A percentile compares a stretch with the other conserved stretches of the same genome.
These are phyloP conservation scores for Scolopax bukidnonensis DNA, from an alignment of 2,797 vertebrate species.

Conservation along the genomic window DNA sequence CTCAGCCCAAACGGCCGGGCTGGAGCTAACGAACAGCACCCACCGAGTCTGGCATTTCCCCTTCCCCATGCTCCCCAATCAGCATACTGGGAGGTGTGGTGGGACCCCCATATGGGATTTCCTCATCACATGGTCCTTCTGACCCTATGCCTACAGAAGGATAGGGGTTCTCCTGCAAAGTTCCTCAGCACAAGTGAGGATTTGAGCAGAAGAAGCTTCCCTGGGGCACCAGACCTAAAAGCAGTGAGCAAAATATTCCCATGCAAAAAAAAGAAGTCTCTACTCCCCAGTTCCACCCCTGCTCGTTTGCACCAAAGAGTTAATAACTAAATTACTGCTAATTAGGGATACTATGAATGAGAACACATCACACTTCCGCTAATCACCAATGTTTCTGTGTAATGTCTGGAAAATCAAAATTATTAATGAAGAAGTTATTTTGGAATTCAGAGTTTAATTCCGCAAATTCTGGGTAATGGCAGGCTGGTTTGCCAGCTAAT, in stretches of 20 bases:
- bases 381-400: slow-evolving; percentile 14
- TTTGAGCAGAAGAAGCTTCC: neutral
- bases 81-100: accelerated
- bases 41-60: accelerated
- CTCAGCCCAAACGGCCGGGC: neutral
- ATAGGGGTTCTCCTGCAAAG: neutral
- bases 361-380: slow-evolving; percentile 2
- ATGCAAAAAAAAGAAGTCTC: neutral
- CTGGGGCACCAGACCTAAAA: accelerated
- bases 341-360: slow-evolving; percentile 45
- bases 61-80: neutral
- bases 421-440: slow-evolving; percentile 57
- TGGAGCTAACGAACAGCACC: neutral
- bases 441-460: slow-evolving; percentile 39
- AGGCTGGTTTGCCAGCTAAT: slow-evolving; percentile 39
- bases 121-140: neutral
- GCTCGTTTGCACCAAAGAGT: neutral
- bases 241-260: accelerated
- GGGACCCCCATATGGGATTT: no score
- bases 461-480: neutral
- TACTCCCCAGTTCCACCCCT: neutral
- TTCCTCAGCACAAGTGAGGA: accelerated
- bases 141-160: neutral
- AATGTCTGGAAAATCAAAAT: slow-evolving; percentile 55
- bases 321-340: slow-evolving; percentile 22